Conservation (phyloP, 2,888 invertebrate genomes). For the Caenorhabditis virilis region DNA sequence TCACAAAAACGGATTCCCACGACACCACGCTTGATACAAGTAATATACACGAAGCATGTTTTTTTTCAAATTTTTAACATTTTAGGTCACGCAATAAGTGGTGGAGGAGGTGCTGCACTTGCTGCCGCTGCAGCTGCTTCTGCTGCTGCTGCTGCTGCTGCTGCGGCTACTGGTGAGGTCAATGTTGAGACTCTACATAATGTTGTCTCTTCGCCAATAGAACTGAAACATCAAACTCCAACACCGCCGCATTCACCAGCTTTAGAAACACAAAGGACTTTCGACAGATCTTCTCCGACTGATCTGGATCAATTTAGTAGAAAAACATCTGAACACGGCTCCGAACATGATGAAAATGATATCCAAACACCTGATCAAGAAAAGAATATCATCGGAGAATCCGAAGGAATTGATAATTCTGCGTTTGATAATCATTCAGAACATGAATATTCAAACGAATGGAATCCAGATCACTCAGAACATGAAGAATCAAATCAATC, state of each 20-base stretch:
- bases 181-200: constrained; percentile 4
- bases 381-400: too few species aligned
- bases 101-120: constrained; percentile 29
- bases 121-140: constrained; percentile 30
- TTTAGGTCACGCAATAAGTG: constrained; percentile 23
- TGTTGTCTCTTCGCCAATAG: constrained; percentile 1
- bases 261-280: constrained; percentile 15
- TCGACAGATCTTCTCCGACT: constrained; percentile 11
- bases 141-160: constrained; percentile 26
- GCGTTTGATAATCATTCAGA: too few species aligned
- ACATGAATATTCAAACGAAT: too few species aligned
- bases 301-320: too few species aligned
- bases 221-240: neutral
- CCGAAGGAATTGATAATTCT: too few species aligned
- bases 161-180: constrained; percentile 24
- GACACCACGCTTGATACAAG: constrained; percentile 11
- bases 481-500: constrained; percentile 3
- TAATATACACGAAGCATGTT: too few species aligned
- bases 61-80: constrained; percentile 2
- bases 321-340: constrained; percentile 5
- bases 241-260: constrained; percentile 20
- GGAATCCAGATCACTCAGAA: neutral
- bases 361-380: neutral
- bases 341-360: constrained; percentile 1
- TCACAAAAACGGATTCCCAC: neutral